Percentiles rank a stretch among this genome's conserved stretches.
These are phyloP conservation scores for Bombus sibiricus DNA, from an alignment of 1,140 invertebrate genomes.

Conservation along the genomic window DNA sequence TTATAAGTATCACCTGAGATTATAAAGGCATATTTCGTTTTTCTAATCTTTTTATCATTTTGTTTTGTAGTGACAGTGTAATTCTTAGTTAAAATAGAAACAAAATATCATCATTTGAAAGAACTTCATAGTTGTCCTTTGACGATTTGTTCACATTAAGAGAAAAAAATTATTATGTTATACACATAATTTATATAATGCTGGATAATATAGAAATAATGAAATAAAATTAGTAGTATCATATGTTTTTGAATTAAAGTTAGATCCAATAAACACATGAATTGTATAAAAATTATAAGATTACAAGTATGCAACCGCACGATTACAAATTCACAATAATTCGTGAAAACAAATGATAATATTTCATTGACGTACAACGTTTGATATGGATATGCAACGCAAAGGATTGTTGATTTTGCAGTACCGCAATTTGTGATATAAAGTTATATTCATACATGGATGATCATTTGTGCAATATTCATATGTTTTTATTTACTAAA, in stretches of 20 bases:
- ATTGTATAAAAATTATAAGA: neutral
- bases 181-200: neutral
- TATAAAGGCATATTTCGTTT: slow-evolving; percentile 42
- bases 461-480: neutral
- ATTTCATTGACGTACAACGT: neutral
- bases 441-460: neutral
- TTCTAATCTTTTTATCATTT: slow-evolving; percentile 50
- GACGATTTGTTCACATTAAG: neutral
- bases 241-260: neutral
- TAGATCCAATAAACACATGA: neutral
- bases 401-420: neutral
- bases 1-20: slow-evolving; percentile 28
- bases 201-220: neutral
- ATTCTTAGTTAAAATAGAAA: slow-evolving; percentile 36
- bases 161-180: neutral
- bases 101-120: slow-evolving; percentile 57
- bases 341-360: neutral
- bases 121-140: slow-evolving; percentile 49
- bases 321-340: neutral
- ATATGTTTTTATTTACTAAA: neutral
- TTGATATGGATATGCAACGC: neutral
- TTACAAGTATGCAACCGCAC: neutral
- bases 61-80: slow-evolving; percentile 7
- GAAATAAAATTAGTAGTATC: neutral
- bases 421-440: neutral